Evolutionary conservation across 2,888 invertebrate genomes (phyloP), one percentile per base, ranked within the genome.

Genomic region (Drosophila mimica): DNA sequence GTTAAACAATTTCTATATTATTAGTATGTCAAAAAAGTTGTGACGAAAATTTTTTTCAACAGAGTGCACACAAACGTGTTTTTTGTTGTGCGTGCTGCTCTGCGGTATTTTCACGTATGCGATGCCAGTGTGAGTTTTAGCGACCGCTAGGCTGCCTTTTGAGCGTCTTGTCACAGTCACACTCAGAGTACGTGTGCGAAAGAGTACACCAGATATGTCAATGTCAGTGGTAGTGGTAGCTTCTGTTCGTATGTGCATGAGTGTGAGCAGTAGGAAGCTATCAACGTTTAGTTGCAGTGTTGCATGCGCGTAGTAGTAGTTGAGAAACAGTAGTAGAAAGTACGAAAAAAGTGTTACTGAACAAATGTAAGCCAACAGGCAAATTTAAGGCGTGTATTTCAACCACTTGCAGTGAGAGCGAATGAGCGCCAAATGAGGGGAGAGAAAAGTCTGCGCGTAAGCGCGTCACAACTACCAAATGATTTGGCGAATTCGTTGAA

Each of bases 151-250:
- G 85, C 82, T 79, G 82, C 76, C 88, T 76, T 82, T 85, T 76
- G 58, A 81, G 76, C 79, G 74, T 69, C 68, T 83, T 71, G 89
- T 74, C 87, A 72, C 56, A 73, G 63, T 70, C 65, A 56, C 61
- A 33, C 9, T 36, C 17, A 34, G 25, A 38, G 48, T 57, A 36
- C 33, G 80, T 13, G 85, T 74, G 80, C 58, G 89, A 87, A 67
- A 71, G 90, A 66, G 90, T 64, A 33, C 58, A 79, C 89, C 69
- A 69, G 53, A 64, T 67, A 31, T 83, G 81, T 89, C 81, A 90
- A 78, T 86, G 85, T 87, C 89, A 86, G 74, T 83, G 83, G 75
- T 81, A 86, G 71, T 81, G 83, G 78, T 78, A 86, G 87, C 58
- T 72, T 43, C 49, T 51, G 54, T 59, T 53, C 33, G 46, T 25